These are phyloP conservation scores for Stenotaenia linearis DNA, from an alignment of 2,888 invertebrate species.

Conservation along the genomic window DNA sequence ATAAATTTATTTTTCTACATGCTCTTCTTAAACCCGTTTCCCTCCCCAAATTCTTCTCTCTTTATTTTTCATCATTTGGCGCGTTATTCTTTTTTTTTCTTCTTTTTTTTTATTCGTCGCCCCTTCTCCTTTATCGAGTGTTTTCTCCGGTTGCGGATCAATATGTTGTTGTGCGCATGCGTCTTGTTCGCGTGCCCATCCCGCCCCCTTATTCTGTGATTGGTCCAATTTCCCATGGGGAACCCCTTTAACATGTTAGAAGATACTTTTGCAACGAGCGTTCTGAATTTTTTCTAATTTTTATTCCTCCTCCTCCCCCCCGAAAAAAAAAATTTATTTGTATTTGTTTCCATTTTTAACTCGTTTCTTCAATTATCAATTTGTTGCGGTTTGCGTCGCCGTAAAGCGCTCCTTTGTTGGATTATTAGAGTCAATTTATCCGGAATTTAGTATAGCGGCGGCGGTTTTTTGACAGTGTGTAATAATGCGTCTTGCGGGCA, in stretches of 20 bases:
- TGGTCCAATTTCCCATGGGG: slow-evolving; percentile 24
- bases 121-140: slow-evolving; percentile 1
- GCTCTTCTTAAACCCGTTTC: background rate
- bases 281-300: background rate
- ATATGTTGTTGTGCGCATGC: slow-evolving; percentile 24
- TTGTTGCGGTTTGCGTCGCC: background rate
- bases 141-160: slow-evolving; percentile 26
- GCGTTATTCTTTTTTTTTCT: background rate
- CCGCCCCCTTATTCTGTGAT: slow-evolving; percentile 24
- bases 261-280: background rate
- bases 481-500: slow-evolving; percentile 17
- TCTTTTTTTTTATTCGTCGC: background rate
- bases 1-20: background rate
- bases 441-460: background rate
- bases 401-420: background rate
- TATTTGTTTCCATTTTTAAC: background rate
- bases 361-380: no score
- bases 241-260: slow-evolving; percentile 15
- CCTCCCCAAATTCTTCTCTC: background rate
- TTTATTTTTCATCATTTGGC: background rate
- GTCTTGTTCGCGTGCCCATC: slow-evolving; percentile 17
- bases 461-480: background rate
- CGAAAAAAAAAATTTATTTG: background rate
- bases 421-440: slow-evolving; percentile 9
- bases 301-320: no score